Evolutionary conservation across 2,797 vertebrate genomes (phyloP).

Genomic region (Trachurus trachurus): DNA sequence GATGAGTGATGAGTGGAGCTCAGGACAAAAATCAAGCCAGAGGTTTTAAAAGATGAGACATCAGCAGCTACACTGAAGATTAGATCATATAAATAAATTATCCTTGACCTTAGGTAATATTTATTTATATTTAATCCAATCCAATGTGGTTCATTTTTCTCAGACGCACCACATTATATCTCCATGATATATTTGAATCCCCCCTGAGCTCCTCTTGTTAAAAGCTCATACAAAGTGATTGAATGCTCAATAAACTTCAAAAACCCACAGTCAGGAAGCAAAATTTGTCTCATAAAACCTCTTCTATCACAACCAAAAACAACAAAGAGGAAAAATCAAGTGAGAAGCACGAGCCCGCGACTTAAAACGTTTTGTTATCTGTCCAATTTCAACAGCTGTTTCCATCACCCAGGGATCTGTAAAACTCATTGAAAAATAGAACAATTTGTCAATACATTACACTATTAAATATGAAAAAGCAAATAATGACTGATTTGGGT

Average conservation of each 20-base stretch:
- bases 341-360: slow-evolving; percentile 38
- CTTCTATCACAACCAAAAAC: slow-evolving; percentile 52
- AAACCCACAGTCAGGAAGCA: slow-evolving; percentile 39
- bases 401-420: slow-evolving; percentile 44
- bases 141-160: slow-evolving; percentile 1
- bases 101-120: neutral
- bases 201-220: slow-evolving; percentile 41
- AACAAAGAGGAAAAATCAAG: slow-evolving; percentile 50
- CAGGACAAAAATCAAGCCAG: neutral
- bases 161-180: slow-evolving; percentile 33
- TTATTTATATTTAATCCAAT: neutral
- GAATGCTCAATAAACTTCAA: slow-evolving; percentile 70
- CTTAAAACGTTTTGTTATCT: slow-evolving; percentile 52
- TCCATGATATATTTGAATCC: slow-evolving; percentile 20
- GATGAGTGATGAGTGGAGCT: slow-evolving; percentile 1
- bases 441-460: slow-evolving; percentile 58
- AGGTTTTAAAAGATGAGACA: neutral
- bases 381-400: slow-evolving; percentile 60
- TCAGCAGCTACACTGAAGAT: neutral
- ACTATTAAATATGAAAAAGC: slow-evolving; percentile 57
- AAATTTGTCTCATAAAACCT: slow-evolving; percentile 52
- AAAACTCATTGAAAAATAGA: slow-evolving; percentile 32
- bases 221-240: slow-evolving; percentile 51
- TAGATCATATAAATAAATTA: neutral
- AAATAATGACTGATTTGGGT: slow-evolving; percentile 54